Evolutionary conservation across 2,113 vertebrate species (phyloP).

Genomic region (Chlorocebus sabaeus): DNA sequence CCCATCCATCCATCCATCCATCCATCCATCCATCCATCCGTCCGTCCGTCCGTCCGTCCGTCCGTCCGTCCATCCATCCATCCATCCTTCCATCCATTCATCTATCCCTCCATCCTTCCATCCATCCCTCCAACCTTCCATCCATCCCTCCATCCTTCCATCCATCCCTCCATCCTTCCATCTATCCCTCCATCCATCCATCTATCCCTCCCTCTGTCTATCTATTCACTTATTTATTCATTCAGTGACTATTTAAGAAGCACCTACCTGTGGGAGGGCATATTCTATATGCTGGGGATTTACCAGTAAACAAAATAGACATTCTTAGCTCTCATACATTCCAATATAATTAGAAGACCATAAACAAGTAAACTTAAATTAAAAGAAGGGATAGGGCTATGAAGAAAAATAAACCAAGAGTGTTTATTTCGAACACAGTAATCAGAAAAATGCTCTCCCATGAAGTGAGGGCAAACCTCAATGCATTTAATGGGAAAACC

Average conservation of each 20-base stretch:
- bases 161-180: no score
- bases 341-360: neutral
- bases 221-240: neutral
- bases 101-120: rapidly evolving
- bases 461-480: neutral
- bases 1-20: no score
- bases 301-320: neutral
- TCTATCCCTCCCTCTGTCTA: no score
- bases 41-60: no score
- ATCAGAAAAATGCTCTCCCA: neutral
- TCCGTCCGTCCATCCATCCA: no score
- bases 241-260: neutral
- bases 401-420: neutral
- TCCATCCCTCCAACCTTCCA: no score
- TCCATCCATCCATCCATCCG: no score
- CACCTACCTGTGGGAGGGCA: neutral
- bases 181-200: no score
- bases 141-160: no score
- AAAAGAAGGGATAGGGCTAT: neutral
- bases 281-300: neutral
- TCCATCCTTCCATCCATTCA: no score
- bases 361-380: neutral
- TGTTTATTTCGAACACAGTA: neutral
- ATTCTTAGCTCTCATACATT: neutral
- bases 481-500: neutral